These are phyloP conservation scores for Myanophis thanlyinensis DNA, from an alignment of 2,113 vertebrate genomes.

Conservation along the genomic window DNA sequence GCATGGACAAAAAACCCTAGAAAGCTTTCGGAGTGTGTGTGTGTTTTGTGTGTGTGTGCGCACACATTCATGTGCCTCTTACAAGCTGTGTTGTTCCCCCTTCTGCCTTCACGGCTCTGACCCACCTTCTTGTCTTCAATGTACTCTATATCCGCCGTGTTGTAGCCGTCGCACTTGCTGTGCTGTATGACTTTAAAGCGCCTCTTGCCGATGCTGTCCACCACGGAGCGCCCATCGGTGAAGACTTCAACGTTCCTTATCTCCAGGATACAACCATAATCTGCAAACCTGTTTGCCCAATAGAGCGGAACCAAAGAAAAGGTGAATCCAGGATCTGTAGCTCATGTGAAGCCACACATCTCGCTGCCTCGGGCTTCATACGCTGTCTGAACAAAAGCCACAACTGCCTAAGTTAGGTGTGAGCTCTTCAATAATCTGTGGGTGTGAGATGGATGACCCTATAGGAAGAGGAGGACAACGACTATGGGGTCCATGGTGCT, in stretches of 20 bases:
- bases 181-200: constrained; percentile 79
- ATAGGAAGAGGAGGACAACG: neutral
- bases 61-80: neutral
- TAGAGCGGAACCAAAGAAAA: constrained; percentile 46
- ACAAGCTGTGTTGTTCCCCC: neutral
- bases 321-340: neutral
- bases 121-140: constrained; percentile 79
- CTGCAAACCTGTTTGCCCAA: constrained; percentile 75
- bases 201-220: constrained; percentile 79
- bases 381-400: neutral
- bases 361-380: neutral
- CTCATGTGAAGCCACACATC: neutral
- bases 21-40: too few species aligned
- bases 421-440: neutral
- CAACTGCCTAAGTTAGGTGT: neutral
- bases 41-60: too few species aligned
- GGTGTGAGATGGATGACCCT: neutral
- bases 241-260: constrained; percentile 82
- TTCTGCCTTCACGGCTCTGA: neutral
- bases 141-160: constrained; percentile 81
- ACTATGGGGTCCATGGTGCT: too few species aligned
- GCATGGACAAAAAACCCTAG: too few species aligned
- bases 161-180: constrained; percentile 79
- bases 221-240: constrained; percentile 79
- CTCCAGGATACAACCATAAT: constrained; percentile 81